A percentile compares a stretch with the other conserved stretches of the same genome.
Conservation (phyloP, 1,140 invertebrate species). For the Drosophila repletoides region DNA sequence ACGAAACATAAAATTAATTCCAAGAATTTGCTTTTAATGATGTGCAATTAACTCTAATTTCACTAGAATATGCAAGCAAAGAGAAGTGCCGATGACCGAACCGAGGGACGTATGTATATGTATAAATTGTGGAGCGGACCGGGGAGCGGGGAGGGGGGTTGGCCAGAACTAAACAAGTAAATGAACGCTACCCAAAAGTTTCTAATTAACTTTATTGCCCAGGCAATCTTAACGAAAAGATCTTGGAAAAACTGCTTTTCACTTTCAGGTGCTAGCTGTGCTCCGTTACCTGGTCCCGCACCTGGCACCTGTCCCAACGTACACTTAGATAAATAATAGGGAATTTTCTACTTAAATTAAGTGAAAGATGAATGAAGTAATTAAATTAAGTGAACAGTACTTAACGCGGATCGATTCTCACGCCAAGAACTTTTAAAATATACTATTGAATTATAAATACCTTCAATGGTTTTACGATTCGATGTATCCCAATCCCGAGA, state of each 20-base stretch:
- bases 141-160: neutral
- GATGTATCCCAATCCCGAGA: no score
- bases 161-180: no score
- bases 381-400: no score
- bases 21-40: constrained; percentile 71
- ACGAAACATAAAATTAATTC: constrained; percentile 68
- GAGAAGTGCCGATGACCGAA: constrained; percentile 44
- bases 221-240: constrained; percentile 42
- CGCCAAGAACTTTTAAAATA: no score
- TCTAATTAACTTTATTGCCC: constrained; percentile 70
- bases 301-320: neutral
- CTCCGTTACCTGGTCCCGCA: neutral
- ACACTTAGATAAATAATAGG: no score
- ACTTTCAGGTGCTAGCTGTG: constrained; percentile 37
- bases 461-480: no score
- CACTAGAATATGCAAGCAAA: constrained; percentile 74
- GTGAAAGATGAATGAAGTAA: no score
- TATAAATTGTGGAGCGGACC: neutral
- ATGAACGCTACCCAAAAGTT: constrained; percentile 40
- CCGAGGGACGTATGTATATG: constrained; percentile 5
- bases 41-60: constrained; percentile 78
- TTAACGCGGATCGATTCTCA: no score
- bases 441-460: no score
- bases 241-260: constrained; percentile 58
- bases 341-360: no score